Evolutionary conservation across 2,113 vertebrate species (phyloP), one percentile per base, ranked within the genome.

Genomic region (Lates calcarifer): DNA sequence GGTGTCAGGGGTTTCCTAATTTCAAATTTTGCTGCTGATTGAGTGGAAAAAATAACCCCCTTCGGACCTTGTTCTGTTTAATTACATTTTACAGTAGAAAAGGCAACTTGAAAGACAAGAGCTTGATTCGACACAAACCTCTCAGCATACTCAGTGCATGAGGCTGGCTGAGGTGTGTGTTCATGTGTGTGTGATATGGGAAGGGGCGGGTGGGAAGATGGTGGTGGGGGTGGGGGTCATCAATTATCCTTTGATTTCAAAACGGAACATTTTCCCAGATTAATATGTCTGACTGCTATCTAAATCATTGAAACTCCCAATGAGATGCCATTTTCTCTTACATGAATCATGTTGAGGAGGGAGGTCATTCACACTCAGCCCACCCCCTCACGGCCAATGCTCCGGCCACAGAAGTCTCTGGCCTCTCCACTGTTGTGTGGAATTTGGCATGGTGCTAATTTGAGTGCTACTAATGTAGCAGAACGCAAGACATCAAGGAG

Each of bases 21-120:
- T 95, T 93, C 75, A 90, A 94, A 94, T 94, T 93, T 94, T 84
- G 82, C 91, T 91, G 82, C 93, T 94, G 93, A 95, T 94, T 92
- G 91, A 94, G 91, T 85, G 81, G 85, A 75, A 84, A 93, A 91
- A 92, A 90, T 83, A 69, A 93, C 86, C 82, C 92, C 91, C 79
- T 82, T 91, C 78, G 84, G 92, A 95, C 90, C 83, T 91, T 92
- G 90, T 94, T 95, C 94, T 91, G 91, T 90, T 95, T 95, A 94
- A 95, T 95, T 95, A 95, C 93, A 92, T 94, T 94, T 93, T 91
- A 93, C 90, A 90, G 92, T 79, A 79, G 85, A 81, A 76, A 89
- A 89, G 83, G 87, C 91, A 91, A 92, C 91, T 93, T 92, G 90
- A 95, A 93, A 94, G 89, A 93, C 90, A 87, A 93, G 89, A 74